These are phyloP conservation scores for Epinephelus lanceolatus DNA, from an alignment of 2,113 vertebrate genomes.

Conservation along the genomic window DNA sequence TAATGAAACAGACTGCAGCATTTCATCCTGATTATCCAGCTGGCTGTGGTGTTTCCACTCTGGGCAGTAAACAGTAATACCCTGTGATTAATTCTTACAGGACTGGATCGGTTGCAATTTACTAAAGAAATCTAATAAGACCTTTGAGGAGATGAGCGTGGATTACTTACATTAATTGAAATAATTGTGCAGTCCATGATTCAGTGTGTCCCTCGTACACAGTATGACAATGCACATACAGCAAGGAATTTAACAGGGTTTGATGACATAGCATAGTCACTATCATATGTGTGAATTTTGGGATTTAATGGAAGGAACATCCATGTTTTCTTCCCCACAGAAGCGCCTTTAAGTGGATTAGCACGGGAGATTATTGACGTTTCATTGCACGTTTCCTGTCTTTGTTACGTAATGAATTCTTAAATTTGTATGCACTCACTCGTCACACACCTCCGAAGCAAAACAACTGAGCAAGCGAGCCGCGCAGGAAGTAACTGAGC, in stretches of 20 bases:
- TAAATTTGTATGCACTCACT: background rate
- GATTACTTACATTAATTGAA: constrained; percentile 34
- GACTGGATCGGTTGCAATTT: constrained; percentile 34
- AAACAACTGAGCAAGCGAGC: constrained; percentile 3
- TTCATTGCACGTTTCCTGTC: constrained; percentile 1
- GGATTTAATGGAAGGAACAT: background rate
- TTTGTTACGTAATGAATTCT: constrained; percentile 2
- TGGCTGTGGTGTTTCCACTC: constrained; percentile 49
- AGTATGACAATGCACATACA: background rate
- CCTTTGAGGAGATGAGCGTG: constrained; percentile 34
- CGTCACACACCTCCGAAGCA: background rate
- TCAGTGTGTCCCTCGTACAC: background rate
- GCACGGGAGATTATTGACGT: background rate
- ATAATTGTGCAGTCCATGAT: constrained; percentile 8
- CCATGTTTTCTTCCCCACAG: background rate
- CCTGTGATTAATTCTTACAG: constrained; percentile 50
- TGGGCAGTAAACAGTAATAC: constrained; percentile 50
- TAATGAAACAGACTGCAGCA: constrained; percentile 52
- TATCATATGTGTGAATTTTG: background rate
- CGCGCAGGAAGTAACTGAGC: constrained; percentile 27
- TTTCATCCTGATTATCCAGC: constrained; percentile 61
- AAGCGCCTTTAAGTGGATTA: constrained; percentile 21
- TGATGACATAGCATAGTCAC: background rate
- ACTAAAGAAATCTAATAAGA: constrained; percentile 55
- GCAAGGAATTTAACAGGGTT: constrained; percentile 6